Evolutionary conservation across 2,797 vertebrate species (phyloP), one percentile per base, ranked within the genome.

Genomic region (Rhynchotus rufescens): DNA sequence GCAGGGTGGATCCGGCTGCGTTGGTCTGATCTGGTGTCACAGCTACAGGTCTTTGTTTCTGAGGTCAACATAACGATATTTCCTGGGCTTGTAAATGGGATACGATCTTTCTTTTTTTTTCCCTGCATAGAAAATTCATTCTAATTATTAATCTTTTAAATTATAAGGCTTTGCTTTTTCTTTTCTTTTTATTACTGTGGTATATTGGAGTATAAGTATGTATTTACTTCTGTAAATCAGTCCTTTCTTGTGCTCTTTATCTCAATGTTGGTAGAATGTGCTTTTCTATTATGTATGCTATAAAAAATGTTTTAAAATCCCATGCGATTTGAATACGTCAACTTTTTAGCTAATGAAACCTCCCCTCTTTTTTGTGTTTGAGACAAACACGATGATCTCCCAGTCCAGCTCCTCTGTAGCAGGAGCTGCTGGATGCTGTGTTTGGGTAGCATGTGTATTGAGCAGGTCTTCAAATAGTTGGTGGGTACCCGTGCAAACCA

Each of bases 191-290:
- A 28, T 67, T 86, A 47, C 28, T 56, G 17, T 5, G 30, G 12
- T 26, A 26, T 38, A 69, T 59, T 4, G 64, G 47, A 74, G 23
- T 2, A 1, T 4, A 32, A 2, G 1, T 4, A 9, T 2, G 3
- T 10, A 67, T 80, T 77, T 15, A 54, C 45, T 67, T 44, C 6
- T n/a, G 9, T 67, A 40, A 49, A 44, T 73, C 8, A n/a, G 0
- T 82, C 14, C 2, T 36, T 81, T 76, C 4, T 62, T 62, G 3
- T 38, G 15, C 42, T 4, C 28, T 74, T 62, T 65, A 22, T 78
- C 30, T 11, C 20, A 54, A 1, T 64, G 9, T 13, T 54, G 19
- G 52, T 26, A 84, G 64, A 81, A 82, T 45, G 10, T 40, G 34
- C 0, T 10, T 56, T 87, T 80, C 59, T 36, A 14, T 76, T 62